These are phyloP conservation scores for Trachythela sp. DNA, from an alignment of 64 coral and sea anemone genomes.

Conservation along the genomic window DNA sequence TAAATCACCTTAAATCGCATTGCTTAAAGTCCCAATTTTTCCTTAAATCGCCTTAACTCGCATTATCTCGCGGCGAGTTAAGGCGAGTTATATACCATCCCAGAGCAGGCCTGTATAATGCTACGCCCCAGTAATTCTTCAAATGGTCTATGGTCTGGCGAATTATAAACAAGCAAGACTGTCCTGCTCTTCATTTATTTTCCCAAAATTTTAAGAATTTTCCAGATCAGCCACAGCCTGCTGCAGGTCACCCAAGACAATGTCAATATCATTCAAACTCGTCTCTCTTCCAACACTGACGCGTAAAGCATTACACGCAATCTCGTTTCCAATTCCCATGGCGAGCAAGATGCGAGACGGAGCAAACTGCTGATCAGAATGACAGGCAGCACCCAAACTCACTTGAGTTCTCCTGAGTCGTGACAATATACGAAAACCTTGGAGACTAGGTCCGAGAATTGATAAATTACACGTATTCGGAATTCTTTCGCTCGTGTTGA, in stretches of 20 bases:
- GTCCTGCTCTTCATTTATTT: no score
- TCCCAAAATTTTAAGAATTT: no score
- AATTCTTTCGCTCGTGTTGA: constrained; percentile 64
- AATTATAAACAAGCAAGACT: no score
- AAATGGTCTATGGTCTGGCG: no score
- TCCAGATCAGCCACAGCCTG: no score
- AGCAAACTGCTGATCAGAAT: constrained; percentile 57
- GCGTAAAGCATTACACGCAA: constrained; percentile 89
- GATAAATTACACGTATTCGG: constrained; percentile 97
- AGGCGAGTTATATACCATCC: no score
- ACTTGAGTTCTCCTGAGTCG: constrained; percentile 52
- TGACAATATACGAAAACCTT: constrained; percentile 57
- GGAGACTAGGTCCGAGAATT: constrained; percentile 57
- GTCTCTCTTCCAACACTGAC: constrained; percentile 88
- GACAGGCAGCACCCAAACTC: constrained; percentile 94
- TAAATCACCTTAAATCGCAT: no score
- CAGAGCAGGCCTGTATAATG: no score
- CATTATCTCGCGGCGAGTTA: no score
- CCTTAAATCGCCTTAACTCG: no score
- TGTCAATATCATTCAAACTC: constrained; percentile 59
- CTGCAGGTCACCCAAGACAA: constrained; percentile 68
- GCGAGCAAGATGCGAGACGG: constrained; percentile 84
- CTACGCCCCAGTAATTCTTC: no score
- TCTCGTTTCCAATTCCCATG: constrained; percentile 57
- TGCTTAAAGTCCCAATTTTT: no score